phyloP scores from a whole-genome alignment of 2,113 vertebrate species.

The Bufo bufo region DNA sequence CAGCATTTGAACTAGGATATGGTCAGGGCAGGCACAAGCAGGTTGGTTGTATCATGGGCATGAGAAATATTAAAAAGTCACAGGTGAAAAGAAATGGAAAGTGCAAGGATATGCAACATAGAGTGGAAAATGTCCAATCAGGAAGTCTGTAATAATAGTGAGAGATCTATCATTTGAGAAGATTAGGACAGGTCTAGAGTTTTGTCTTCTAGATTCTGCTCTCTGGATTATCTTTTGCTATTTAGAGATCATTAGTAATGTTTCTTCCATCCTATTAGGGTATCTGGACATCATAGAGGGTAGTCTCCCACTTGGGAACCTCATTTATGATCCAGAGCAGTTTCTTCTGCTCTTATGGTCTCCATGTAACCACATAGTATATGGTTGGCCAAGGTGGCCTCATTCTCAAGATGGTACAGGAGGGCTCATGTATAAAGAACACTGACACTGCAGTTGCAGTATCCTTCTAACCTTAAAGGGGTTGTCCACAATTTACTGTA shows the following conservation, averaged over 20 bases:
- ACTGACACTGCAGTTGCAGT: no score
- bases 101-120: not conserved
- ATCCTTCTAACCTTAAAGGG: no score
- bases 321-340: no score
- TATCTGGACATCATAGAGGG: not conserved
- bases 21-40: not conserved
- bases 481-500: no score
- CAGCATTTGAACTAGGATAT: not conserved
- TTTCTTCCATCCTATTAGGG: not conserved
- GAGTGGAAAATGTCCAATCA: not conserved
- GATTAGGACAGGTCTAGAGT: not conserved
- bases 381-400: no score
- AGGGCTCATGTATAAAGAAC: no score
- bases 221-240: not conserved
- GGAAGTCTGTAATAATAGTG: not conserved
- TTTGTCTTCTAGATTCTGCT: not conserved
- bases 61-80: not conserved
- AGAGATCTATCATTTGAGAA: not conserved
- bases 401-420: no score
- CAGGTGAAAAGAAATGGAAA: not conserved
- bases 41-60: not conserved
- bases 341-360: no score
- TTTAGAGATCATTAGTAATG: not conserved
- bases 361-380: not conserved
- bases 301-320: no score